Conservation (phyloP, 2,113 vertebrate genomes). For the Tichodroma muraria region DNA sequence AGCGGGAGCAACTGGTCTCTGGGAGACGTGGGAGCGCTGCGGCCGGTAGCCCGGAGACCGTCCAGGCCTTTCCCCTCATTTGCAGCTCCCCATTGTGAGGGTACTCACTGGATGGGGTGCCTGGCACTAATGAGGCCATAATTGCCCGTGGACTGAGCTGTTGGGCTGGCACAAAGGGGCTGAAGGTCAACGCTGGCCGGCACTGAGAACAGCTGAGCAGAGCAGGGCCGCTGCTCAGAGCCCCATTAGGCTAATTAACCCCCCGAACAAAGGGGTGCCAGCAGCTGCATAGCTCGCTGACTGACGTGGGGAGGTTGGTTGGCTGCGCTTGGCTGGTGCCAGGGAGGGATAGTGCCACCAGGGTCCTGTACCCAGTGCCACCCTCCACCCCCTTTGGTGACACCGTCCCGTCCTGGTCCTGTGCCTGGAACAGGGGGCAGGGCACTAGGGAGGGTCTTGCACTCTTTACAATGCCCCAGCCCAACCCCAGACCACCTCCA, state of each 20-base stretch:
- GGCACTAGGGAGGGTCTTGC: not conserved
- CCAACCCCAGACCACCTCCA: not conserved
- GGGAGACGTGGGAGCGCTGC: not conserved
- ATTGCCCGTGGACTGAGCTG: not conserved
- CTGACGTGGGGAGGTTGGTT: not conserved
- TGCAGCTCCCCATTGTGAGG: slow-evolving; percentile 48
- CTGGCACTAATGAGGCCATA: slow-evolving; percentile 33
- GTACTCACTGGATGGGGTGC: not conserved
- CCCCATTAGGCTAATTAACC: slow-evolving; percentile 56
- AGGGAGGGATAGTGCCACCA: not conserved
- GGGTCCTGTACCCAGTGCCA: accelerated
- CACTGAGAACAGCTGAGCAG: not conserved
- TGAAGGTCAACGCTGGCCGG: not conserved
- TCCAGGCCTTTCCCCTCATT: slow-evolving; percentile 49
- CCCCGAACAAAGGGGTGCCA: not conserved
- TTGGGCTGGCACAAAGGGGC: not conserved
- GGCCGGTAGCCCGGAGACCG: slow-evolving; percentile 35
- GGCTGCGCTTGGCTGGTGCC: not conserved
- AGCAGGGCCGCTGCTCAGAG: not conserved
- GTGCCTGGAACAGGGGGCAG: not conserved
- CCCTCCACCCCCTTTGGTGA: not conserved
- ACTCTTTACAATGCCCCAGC: not conserved
- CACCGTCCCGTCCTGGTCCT: too few relatives aligned
- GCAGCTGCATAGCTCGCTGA: not conserved
- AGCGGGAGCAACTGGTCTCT: not conserved